A percentile compares a stretch with the other conserved stretches of the same genome.
These are phyloP conservation scores for Squalus acanthias DNA, from an alignment of 2,797 vertebrate species.

Conservation along the genomic window DNA sequence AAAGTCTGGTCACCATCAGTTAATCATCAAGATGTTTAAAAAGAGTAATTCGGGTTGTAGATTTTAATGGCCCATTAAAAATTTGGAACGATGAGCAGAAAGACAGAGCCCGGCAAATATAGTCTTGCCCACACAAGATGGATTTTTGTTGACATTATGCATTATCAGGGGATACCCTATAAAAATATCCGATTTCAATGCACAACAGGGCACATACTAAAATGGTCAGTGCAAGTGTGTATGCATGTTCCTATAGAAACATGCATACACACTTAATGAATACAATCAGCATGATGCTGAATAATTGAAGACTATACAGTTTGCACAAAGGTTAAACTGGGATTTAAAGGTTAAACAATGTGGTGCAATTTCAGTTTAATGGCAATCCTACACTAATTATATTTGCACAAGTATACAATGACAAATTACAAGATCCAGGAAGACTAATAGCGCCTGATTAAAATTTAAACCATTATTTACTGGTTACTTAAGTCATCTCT, in stretches of 20 bases:
- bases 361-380: not conserved
- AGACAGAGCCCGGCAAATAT: not conserved
- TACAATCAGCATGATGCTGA: not conserved
- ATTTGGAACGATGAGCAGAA: not conserved
- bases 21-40: not conserved
- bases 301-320: not conserved
- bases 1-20: not conserved
- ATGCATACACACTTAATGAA: not conserved
- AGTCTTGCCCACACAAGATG: not conserved
- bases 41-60: not conserved
- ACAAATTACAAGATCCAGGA: not conserved
- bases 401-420: not conserved
- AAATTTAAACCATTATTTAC: conserved; percentile 5
- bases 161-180: not conserved
- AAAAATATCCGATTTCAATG: not conserved
- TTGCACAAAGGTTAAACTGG: not conserved
- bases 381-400: not conserved
- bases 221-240: not conserved
- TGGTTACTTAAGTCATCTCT: not conserved
- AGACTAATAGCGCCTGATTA: not conserved
- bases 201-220: not conserved
- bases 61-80: not conserved
- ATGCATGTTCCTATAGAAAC: not conserved
- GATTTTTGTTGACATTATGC: not conserved
- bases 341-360: not conserved